phyloP scores from a whole-genome alignment of 2,113 vertebrate genomes.

The Leucopsar rothschildi region DNA sequence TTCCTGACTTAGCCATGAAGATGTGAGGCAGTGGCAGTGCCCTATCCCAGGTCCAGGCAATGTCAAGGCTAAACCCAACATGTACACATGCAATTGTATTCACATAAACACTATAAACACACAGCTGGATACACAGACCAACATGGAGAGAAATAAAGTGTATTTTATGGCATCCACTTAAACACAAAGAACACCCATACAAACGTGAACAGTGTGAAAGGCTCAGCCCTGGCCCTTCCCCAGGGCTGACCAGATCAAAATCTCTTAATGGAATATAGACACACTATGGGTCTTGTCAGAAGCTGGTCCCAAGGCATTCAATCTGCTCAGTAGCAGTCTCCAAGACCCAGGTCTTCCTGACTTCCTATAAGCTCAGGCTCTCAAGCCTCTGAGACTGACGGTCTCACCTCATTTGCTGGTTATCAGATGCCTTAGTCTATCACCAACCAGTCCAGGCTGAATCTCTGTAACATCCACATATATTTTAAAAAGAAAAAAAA shows the following conservation, averaged over 20 bases:
- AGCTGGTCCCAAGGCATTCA: not conserved
- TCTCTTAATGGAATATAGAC: not conserved
- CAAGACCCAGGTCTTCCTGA: not conserved
- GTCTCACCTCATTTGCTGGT: not conserved
- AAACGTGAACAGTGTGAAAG: rapidly evolving
- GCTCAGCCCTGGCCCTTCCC: not conserved
- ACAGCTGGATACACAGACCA: not conserved
- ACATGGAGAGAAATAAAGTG: not conserved
- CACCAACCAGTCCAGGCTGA: not conserved
- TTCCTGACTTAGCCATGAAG: not conserved
- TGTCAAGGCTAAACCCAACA: not conserved
- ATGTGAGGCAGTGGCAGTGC: too few species aligned
- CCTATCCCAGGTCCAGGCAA: not conserved
- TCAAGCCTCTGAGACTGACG: not conserved
- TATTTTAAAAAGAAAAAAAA: not conserved
- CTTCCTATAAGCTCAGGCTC: not conserved
- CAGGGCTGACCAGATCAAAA: not conserved
- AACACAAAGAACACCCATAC: not conserved
- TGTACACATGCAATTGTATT: rapidly evolving
- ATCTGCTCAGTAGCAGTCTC: not conserved
- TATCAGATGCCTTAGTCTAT: not conserved
- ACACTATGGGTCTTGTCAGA: rapidly evolving
- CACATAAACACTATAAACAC: not conserved
- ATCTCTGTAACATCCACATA: not conserved
- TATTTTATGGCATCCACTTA: not conserved